These are phyloP conservation scores for Ramphastos sulfuratus DNA, from an alignment of 2,113 vertebrate species.

Conservation along the genomic window DNA sequence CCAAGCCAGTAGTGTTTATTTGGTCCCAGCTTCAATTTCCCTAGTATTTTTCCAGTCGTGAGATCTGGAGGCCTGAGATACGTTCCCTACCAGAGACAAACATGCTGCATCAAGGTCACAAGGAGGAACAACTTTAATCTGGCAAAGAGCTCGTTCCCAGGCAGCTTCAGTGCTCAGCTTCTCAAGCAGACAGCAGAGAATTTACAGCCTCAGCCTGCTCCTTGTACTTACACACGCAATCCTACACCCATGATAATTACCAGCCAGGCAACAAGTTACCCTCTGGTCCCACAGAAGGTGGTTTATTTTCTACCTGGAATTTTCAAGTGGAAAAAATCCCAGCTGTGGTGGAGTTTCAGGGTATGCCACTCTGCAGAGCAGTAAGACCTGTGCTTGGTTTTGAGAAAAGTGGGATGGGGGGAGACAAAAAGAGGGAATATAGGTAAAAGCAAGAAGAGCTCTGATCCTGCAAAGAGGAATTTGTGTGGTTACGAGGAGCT, in stretches of 20 bases:
- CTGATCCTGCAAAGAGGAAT: not conserved
- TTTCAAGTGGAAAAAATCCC: not conserved
- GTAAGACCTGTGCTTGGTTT: not conserved
- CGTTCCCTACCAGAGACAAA: not conserved
- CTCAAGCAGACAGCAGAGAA: conserved; percentile 30
- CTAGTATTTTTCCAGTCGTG: not conserved
- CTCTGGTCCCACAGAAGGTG: not conserved
- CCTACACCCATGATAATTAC: conserved; percentile 25
- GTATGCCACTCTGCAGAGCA: rapidly evolving
- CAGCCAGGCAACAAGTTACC: not conserved
- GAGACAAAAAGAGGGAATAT: not conserved
- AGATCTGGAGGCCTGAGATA: not conserved
- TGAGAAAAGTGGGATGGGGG: not conserved
- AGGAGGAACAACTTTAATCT: not conserved
- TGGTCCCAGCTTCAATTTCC: not conserved
- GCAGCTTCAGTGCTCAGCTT: not conserved
- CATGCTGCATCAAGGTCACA: not conserved
- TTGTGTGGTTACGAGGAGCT: not conserved
- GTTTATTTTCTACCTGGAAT: not conserved
- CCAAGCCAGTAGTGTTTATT: not conserved
- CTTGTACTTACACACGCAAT: conserved; percentile 5
- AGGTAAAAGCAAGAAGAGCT: not conserved
- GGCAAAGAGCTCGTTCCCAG: not conserved
- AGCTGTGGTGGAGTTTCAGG: not conserved
- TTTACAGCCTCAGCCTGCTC: conserved; percentile 41